A percentile compares a stretch with the other conserved stretches of the same genome.
phyloP scores from a whole-genome alignment of 2,797 vertebrate genomes.

The Scolopax bukidnonensis region DNA sequence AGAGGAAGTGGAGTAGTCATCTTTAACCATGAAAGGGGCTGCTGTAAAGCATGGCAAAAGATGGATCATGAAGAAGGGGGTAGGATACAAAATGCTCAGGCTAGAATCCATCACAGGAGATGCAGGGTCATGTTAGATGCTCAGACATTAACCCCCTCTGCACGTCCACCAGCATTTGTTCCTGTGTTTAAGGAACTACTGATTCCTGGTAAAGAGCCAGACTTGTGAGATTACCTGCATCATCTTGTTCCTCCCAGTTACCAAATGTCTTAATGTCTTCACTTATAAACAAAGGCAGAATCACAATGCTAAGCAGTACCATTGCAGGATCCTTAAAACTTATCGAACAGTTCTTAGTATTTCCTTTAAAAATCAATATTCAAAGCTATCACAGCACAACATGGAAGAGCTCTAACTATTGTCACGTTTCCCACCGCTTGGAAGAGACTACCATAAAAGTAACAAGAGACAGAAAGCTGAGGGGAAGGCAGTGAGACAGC shows the following conservation, averaged over 20 bases:
- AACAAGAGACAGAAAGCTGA: neutral
- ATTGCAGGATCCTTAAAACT: neutral
- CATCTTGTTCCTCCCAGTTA: neutral
- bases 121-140: neutral
- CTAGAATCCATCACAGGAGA: neutral
- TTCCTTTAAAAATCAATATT: neutral
- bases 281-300: neutral
- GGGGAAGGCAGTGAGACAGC: neutral
- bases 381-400: neutral
- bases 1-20: neutral
- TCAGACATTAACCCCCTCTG: neutral
- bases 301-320: neutral
- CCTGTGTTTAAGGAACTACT: neutral
- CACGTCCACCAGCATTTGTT: neutral
- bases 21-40: neutral
- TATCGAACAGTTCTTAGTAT: neutral
- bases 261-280: neutral
- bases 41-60: neutral
- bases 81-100: rapidly evolving
- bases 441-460: neutral
- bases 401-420: neutral
- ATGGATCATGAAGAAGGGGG: neutral
- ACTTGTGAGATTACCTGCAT: neutral
- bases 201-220: neutral
- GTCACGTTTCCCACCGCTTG: neutral